A percentile compares a stretch with the other conserved stretches of the same genome.
phyloP scores from a whole-genome alignment of 2,888 invertebrate genomes.

The Thera britannica region DNA sequence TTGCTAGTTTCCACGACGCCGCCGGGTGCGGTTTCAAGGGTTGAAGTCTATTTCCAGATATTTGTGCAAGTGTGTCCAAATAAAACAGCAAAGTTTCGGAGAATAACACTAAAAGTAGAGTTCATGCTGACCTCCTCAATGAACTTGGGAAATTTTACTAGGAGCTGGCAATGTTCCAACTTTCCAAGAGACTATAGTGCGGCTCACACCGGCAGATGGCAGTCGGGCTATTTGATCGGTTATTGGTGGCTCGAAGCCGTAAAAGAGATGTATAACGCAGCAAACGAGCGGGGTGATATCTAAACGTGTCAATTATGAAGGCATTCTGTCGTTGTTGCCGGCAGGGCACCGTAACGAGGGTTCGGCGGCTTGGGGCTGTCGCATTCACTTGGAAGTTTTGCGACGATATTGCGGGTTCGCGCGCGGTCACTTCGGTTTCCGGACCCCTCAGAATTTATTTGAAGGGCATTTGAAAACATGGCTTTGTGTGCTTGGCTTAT shows the following conservation, averaged over 20 bases:
- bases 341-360: slow-evolving; percentile 38
- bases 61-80: slow-evolving; percentile 21
- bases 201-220: slow-evolving; percentile 51
- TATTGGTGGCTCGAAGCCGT: slow-evolving; percentile 42
- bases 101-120: slow-evolving; percentile 56
- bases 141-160: slow-evolving; percentile 66
- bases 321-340: slow-evolving; percentile 23
- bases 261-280: slow-evolving; percentile 34
- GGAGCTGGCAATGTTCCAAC: slow-evolving; percentile 62
- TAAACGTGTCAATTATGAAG: slow-evolving; percentile 44
- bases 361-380: slow-evolving; percentile 38
- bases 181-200: slow-evolving; percentile 56
- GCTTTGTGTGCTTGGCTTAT: slow-evolving; percentile 19
- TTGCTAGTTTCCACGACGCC: neutral
- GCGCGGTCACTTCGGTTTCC: slow-evolving; percentile 39
- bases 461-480: slow-evolving; percentile 29
- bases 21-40: neutral
- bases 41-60: slow-evolving; percentile 8
- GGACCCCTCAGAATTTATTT: slow-evolving; percentile 32
- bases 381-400: slow-evolving; percentile 30
- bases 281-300: slow-evolving; percentile 27
- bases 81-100: slow-evolving; percentile 48
- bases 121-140: slow-evolving; percentile 60
- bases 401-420: slow-evolving; percentile 38
- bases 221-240: slow-evolving; percentile 50